phyloP scores from a whole-genome alignment of 2,113 vertebrate genomes.

The Neodon shergylaensis region DNA sequence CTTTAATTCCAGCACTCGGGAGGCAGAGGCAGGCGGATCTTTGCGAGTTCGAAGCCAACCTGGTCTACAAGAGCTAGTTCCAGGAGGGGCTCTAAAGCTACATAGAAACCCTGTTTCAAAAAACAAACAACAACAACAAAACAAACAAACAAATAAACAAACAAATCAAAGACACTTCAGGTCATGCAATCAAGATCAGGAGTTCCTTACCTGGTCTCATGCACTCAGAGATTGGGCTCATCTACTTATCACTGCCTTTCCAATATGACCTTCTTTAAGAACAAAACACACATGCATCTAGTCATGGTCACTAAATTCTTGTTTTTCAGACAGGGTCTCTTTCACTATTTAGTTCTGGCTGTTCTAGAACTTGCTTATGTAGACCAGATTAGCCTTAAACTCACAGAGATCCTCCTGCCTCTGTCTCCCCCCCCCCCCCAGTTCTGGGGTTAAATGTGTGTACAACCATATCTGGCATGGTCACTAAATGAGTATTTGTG shows the following conservation, averaged over 20 bases:
- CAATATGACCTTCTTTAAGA: background rate
- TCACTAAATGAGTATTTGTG: background rate
- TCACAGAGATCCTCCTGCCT: background rate
- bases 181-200: background rate
- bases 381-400: background rate
- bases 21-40: too few species aligned
- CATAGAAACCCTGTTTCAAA: too few species aligned
- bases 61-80: too few species aligned
- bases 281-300: background rate
- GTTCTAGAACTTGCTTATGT: background rate
- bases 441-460: background rate
- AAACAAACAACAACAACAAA: too few species aligned
- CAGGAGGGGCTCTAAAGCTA: too few species aligned
- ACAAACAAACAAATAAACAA: too few species aligned
- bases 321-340: background rate
- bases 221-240: background rate
- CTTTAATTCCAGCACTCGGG: too few species aligned
- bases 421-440: background rate
- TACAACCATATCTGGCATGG: background rate
- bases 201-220: background rate
- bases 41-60: too few species aligned
- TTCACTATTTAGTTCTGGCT: background rate
- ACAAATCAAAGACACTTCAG: background rate
- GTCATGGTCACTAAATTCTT: background rate
- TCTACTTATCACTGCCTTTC: accelerated